phyloP scores from a whole-genome alignment of 1,140 invertebrate genomes.

The Babylonia areolata region DNA sequence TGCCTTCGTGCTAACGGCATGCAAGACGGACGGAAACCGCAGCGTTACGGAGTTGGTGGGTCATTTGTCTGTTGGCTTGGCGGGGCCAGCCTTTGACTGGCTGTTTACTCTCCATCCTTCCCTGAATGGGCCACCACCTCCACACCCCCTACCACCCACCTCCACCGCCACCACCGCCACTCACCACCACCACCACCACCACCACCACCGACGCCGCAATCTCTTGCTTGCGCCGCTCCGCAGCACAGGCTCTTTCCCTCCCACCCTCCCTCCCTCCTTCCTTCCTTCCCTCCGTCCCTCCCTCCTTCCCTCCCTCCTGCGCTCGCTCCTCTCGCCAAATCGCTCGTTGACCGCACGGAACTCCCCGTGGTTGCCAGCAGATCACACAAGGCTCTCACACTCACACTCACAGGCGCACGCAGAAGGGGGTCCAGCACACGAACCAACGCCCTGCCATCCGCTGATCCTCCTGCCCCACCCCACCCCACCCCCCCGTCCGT shows the following conservation, averaged over 20 bases:
- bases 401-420: not conserved
- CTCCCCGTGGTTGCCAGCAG: too few species aligned
- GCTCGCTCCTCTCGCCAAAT: not conserved
- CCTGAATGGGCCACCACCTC: not conserved
- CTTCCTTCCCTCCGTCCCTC: not conserved
- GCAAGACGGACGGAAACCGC: constrained; percentile 8
- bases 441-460: too few species aligned
- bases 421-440: too few species aligned
- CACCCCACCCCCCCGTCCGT: not conserved
- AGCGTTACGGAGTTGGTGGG: not conserved
- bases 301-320: constrained; percentile 21
- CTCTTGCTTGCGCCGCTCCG: too few species aligned
- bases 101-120: not conserved
- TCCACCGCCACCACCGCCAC: not conserved
- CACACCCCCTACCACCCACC: not conserved
- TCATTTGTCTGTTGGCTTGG: not conserved
- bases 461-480: too few species aligned
- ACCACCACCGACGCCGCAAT: not conserved
- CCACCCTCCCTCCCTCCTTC: not conserved
- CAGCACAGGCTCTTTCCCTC: not conserved
- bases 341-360: not conserved
- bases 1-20: not conserved
- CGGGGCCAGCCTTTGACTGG: not conserved
- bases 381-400: too few species aligned
- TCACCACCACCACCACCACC: not conserved